Percentiles rank a stretch among this genome's conserved stretches.
Conservation (phyloP, 2,797 vertebrate genomes). For the Sphenopsis melanotis region DNA sequence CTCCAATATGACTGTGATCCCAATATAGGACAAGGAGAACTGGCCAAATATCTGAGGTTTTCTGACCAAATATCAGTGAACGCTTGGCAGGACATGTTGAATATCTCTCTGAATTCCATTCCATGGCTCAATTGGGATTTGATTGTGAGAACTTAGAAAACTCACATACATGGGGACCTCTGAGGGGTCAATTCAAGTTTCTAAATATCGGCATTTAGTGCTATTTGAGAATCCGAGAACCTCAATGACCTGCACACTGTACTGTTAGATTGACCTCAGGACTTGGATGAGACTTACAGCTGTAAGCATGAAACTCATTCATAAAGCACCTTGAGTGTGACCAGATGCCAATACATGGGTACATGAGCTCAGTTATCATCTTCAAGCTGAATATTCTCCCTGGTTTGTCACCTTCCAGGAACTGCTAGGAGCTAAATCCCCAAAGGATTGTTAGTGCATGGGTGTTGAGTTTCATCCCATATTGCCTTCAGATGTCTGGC, state of each 20-base stretch:
- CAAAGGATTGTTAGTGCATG: not conserved
- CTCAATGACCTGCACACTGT: not conserved
- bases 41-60: not conserved
- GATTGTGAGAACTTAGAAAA: not conserved
- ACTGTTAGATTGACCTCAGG: not conserved
- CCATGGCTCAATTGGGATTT: accelerated
- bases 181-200: not conserved
- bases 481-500: not conserved
- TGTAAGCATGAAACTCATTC: not conserved
- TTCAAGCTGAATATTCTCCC: not conserved
- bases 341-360: not conserved
- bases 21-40: not conserved
- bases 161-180: not conserved
- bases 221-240: not conserved
- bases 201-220: not conserved
- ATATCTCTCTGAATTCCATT: not conserved
- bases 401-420: not conserved
- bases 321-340: not conserved
- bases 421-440: not conserved
- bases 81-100: not conserved
- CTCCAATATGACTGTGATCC: not conserved
- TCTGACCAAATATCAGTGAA: not conserved
- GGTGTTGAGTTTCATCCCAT: not conserved
- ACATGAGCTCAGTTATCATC: not conserved
- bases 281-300: not conserved